Evolutionary conservation across 1,140 invertebrate species (phyloP), one percentile per base, ranked within the genome.

Genomic region (Vollenhovia emeryi): DNA sequence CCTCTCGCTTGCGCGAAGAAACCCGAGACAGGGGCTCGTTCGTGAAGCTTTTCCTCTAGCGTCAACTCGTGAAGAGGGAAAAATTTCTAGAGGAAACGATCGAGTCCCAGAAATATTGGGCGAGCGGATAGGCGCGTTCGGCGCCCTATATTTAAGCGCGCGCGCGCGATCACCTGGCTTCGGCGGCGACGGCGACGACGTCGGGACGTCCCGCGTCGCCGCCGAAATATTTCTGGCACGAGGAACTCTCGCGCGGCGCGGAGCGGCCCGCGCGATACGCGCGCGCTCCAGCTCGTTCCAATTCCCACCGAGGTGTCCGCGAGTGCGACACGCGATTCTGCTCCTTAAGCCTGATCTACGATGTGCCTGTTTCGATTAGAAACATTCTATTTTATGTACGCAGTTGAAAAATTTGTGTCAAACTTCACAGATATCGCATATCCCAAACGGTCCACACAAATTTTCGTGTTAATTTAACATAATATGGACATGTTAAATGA

Each of bases 111-210:
- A 89, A 85, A 86, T 87, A 86, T 89, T 89, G 55, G 66, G 60
- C 43, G 75, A 36, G 66, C 24, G 36, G 15, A 55, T 87, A 85
- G 71, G 21, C 79, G 82, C 75, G 87, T 87, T 90, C 85, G 36
- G 60, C 55, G 73, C 89, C 88, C 90, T 89, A 92, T 91, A 91
- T 91, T 92, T 92, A 89, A 92, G 90, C 87, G 64, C 74, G 69
- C 87, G 64, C 74, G 69, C 87, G 73, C 86, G 43, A 89, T 91
- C 89, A 92, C 89, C 90, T 92, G 90, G 87, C 74, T 87, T 90
- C 74, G 21, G 7, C 27, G 69, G 40, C 89, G 76, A 84, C 45
- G 43, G 66, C 33, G 36, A 50, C 27, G 13, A 45, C 48, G 30
- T 66, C 21, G 69, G 69, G 83, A 62, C 59, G 82, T 43, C 21